Evolutionary conservation across 2,113 vertebrate genomes (phyloP).

Genomic region (Paramormyrops kingsleyae): DNA sequence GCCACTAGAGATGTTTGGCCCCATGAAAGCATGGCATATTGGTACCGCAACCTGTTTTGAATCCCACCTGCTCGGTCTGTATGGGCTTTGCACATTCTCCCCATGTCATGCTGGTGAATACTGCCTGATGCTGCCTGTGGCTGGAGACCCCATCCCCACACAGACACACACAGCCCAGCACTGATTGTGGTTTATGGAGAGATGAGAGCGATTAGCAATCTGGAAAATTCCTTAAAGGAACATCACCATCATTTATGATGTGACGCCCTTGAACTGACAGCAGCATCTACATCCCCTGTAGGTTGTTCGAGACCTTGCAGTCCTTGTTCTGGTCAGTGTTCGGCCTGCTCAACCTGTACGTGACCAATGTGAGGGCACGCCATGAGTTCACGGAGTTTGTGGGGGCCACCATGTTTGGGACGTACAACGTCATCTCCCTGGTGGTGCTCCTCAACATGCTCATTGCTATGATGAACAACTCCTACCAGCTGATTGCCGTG

Average conservation of each 20-base stretch:
- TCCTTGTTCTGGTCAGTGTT: constrained; percentile 87
- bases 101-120: not conserved
- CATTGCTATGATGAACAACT: constrained; percentile 91
- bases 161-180: not conserved
- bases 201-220: not conserved
- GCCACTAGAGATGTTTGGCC: not conserved
- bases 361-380: constrained; percentile 81
- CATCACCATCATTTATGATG: not conserved
- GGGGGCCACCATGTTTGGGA: constrained; percentile 83
- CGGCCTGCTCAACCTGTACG: constrained; percentile 77
- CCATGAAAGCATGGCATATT: too few relatives aligned
- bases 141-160: not conserved
- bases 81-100: not conserved
- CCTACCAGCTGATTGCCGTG: constrained; percentile 83
- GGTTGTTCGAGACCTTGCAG: constrained; percentile 81
- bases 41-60: not conserved
- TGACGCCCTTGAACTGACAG: not conserved
- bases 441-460: constrained; percentile 85
- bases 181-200: not conserved
- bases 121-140: not conserved
- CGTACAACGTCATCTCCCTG: constrained; percentile 82
- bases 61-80: not conserved
- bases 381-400: constrained; percentile 84
- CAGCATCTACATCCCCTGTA: constrained; percentile 28
- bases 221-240: not conserved